A percentile compares a stretch with the other conserved stretches of the same genome.
Conservation (phyloP, 1,140 invertebrate species). For the Ectropis grisescens region DNA sequence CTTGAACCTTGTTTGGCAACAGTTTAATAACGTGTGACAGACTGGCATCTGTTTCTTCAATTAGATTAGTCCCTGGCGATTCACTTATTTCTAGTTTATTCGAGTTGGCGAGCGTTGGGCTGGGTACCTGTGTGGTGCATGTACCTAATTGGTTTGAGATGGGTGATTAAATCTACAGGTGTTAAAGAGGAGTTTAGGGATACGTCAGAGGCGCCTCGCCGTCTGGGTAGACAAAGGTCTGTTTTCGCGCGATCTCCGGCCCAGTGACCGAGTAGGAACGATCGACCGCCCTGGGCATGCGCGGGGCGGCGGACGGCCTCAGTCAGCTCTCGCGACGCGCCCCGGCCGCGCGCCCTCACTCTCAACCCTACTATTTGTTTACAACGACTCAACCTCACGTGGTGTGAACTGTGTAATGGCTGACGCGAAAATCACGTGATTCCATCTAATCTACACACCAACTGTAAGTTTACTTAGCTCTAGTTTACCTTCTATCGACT, state of each 20-base stretch:
- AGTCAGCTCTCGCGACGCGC: slow-evolving; percentile 40
- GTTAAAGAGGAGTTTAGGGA: slow-evolving; percentile 22
- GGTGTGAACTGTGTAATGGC: slow-evolving; percentile 38
- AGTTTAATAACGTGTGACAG: too few species aligned
- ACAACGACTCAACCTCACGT: slow-evolving; percentile 44
- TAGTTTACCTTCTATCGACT: too few species aligned
- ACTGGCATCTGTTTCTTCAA: too few species aligned
- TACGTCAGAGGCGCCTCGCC: slow-evolving; percentile 35
- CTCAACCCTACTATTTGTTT: slow-evolving; percentile 40
- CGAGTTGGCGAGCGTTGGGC: too few species aligned
- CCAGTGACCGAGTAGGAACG: slow-evolving; percentile 51
- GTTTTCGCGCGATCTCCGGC: slow-evolving; percentile 33
- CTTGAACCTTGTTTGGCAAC: too few species aligned
- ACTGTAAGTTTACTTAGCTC: too few species aligned
- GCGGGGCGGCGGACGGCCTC: slow-evolving; percentile 22
- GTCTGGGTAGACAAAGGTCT: slow-evolving; percentile 47
- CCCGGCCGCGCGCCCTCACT: slow-evolving; percentile 26
- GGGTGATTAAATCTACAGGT: slow-evolving; percentile 29
- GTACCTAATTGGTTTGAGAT: not conserved
- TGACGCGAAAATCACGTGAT: slow-evolving; percentile 19
- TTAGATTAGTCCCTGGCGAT: too few species aligned
- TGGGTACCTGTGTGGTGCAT: too few species aligned
- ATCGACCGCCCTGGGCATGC: slow-evolving; percentile 48
- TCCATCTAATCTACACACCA: not conserved
- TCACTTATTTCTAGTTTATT: too few species aligned